These are phyloP conservation scores for Drosophila repleta DNA, from an alignment of 1,140 invertebrate genomes.

Conservation along the genomic window DNA sequence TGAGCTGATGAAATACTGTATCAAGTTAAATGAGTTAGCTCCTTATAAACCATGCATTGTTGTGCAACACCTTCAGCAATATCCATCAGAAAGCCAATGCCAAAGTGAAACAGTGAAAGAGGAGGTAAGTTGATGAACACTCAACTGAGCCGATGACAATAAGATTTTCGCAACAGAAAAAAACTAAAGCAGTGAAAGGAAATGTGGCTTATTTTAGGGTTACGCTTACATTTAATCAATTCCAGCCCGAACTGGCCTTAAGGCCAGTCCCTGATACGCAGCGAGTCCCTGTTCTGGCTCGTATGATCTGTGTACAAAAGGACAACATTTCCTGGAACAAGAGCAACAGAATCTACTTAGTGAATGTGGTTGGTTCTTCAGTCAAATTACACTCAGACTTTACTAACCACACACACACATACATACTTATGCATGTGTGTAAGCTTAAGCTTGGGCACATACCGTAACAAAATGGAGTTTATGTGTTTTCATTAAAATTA, in stretches of 20 bases:
- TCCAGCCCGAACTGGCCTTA: background rate
- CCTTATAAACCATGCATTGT: conserved; percentile 3
- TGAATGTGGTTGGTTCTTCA: conserved; percentile 2
- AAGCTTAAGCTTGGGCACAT: background rate
- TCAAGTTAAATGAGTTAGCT: conserved; percentile 35
- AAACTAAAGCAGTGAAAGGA: too few relatives aligned
- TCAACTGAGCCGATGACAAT: conserved; percentile 16
- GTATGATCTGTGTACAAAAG: conserved; percentile 1
- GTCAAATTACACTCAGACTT: conserved; percentile 11
- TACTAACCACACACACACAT: background rate
- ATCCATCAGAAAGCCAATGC: too few relatives aligned
- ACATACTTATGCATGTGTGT: background rate
- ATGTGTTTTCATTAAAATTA: conserved; percentile 39
- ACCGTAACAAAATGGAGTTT: conserved; percentile 24
- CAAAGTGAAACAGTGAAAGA: conserved; percentile 5
- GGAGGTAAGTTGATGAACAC: conserved; percentile 1
- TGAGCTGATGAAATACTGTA: conserved; percentile 32
- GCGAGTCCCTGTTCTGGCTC: conserved; percentile 6
- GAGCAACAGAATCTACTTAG: conserved; percentile 6
- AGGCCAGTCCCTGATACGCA: background rate
- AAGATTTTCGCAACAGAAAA: too few relatives aligned
- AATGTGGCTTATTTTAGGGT: conserved; percentile 9
- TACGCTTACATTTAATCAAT: conserved; percentile 31
- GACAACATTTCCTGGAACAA: background rate
- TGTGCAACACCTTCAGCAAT: conserved; percentile 11